These are phyloP conservation scores for Heloderma charlesbogerti DNA, from an alignment of 2,113 vertebrate species.

Conservation along the genomic window DNA sequence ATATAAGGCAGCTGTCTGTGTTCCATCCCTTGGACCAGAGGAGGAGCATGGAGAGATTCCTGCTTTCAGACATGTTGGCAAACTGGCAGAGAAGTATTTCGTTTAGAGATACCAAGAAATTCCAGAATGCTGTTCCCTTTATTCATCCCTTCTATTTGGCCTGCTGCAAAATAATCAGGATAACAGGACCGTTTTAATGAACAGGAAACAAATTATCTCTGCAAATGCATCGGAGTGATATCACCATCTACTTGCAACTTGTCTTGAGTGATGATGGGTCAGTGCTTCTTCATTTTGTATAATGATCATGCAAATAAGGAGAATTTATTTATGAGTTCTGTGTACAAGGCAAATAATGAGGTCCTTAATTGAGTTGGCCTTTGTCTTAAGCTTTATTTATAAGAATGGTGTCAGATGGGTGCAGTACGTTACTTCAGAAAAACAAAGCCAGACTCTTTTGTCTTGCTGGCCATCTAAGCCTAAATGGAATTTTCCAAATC, in stretches of 20 bases:
- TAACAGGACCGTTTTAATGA: neutral
- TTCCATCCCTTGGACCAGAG: too few species aligned
- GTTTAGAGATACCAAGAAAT: neutral
- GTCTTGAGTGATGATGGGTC: neutral
- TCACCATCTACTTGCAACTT: neutral
- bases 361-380: slow-evolving; percentile 3
- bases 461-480: neutral
- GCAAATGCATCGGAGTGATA: neutral
- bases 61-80: neutral
- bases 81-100: neutral
- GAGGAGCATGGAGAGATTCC: neutral
- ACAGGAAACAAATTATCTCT: slow-evolving; percentile 9
- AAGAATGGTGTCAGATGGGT: neutral
- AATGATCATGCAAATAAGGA: neutral
- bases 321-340: neutral
- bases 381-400: slow-evolving; percentile 17
- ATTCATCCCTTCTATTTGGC: neutral
- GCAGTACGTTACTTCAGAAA: neutral
- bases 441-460: slow-evolving; percentile 1
- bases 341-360: neutral
- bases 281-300: neutral
- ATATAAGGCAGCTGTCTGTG: too few species aligned
- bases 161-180: neutral
- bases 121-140: neutral
- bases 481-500: neutral